A percentile compares a stretch with the other conserved stretches of the same genome.
Evolutionary conservation across 2,888 invertebrate species (phyloP).

Genomic region (Byasa hedistus): DNA sequence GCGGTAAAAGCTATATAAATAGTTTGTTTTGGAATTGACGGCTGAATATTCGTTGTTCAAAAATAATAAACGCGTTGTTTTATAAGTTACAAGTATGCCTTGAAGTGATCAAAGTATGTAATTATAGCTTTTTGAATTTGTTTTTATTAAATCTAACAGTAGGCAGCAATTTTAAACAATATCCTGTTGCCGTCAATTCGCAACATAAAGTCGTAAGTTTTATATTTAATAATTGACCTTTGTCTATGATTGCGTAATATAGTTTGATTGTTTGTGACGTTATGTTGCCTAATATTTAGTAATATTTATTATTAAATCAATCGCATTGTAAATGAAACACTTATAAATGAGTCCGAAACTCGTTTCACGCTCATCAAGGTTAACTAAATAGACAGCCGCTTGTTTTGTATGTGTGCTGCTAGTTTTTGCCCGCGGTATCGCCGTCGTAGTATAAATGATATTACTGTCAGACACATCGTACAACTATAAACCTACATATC

Average conservation of each 20-base stretch:
- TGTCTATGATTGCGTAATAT: neutral
- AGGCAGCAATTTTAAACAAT: no score
- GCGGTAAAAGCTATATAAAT: no score
- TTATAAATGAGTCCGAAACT: constrained; percentile 22
- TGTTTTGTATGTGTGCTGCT: constrained; percentile 6
- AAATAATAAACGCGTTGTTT: no score
- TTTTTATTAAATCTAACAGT: no score
- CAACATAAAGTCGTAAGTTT: neutral
- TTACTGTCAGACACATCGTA: constrained; percentile 19
- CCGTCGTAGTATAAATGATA: constrained; percentile 12
- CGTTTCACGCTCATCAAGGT: constrained; percentile 28
- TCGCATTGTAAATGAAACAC: constrained; percentile 21
- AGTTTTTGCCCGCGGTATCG: constrained; percentile 25
- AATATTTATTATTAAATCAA: constrained; percentile 14
- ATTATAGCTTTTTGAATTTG: no score
- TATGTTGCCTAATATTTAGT: neutral
- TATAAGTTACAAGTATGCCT: no score
- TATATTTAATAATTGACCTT: neutral
- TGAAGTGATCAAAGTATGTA: no score
- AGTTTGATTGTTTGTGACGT: neutral
- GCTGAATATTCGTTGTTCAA: no score
- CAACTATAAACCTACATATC: constrained; percentile 16
- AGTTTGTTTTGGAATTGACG: no score
- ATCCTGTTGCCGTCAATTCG: no score
- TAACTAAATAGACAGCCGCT: constrained; percentile 27